Base-by-base conservation (phyloP, 2,113 vertebrate species). In the Macquaria australasica region DNA sequence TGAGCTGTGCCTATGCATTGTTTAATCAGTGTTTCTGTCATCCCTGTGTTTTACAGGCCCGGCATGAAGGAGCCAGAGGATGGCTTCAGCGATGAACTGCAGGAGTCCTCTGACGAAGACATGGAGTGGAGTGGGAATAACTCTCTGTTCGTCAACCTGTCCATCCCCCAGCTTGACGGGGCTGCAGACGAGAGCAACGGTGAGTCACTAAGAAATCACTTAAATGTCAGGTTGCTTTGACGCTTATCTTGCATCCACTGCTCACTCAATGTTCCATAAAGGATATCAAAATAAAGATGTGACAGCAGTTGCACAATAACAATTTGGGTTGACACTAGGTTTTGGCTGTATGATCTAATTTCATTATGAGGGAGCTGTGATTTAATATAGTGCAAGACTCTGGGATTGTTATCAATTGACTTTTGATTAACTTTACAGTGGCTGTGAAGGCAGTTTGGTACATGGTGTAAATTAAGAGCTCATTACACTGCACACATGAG, bases 141-240 rank as follows among this genome's bases (percentile, higher is more conserved):
- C 93, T 94, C 96, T 85, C 93, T 97, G 82, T 96, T 98, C 67
- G 93, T 94, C 87, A 97, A 96, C 91, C 95, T 99, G 89, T 98
- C 97, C 93, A 99, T 99, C 96, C 97, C 98, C 88, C 98, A 99
- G 94, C 95, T 99, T 82, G 98, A 99, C 89, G 98, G 98, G 70
- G 98, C 98, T 62, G 98, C 98, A 64, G 98, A 99, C 85, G 98
- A 99, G 93, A 99, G 97, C 89, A 97, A 97, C 87, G 98, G 98
- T 99, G 95, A 96, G 94, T 88, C 48, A 8, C 62, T 23, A 34
- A 77, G 48, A 62, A 18, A 7, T 8, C 55, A 43, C 63, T 79
- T 62, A 59, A 62, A 74, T 88, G 78, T 78, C 50, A 84, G 18
- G 41, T 71, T 87, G 56, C 76, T 71, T 69, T 69, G 50, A 83